Conservation (phyloP, 2,113 vertebrate species). For the Motacilla alba region DNA sequence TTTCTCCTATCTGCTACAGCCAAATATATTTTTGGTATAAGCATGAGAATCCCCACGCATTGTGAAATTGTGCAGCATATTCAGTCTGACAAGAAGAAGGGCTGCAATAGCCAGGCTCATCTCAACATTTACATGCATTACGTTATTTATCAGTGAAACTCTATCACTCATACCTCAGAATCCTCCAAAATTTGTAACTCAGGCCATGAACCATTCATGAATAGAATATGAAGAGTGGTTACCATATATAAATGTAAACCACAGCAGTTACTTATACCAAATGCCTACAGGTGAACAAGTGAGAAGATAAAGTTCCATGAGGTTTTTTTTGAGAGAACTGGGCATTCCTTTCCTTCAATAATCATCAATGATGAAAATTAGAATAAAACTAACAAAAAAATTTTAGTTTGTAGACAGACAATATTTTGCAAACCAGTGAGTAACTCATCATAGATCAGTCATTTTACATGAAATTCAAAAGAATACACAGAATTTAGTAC, state of each 20-base stretch:
- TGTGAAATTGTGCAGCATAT: neutral
- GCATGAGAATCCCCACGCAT: fast-evolving
- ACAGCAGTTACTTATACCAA: neutral
- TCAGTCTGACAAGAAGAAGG: neutral
- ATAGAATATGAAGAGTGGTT: neutral
- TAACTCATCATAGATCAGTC: neutral
- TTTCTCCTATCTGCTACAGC: neutral
- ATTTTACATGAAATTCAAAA: neutral
- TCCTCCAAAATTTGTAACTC: neutral
- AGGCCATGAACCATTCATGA: neutral
- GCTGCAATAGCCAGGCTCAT: neutral
- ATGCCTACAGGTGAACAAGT: neutral
- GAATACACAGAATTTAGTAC: neutral
- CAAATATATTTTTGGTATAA: neutral
- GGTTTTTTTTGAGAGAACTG: neutral
- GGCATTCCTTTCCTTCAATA: neutral
- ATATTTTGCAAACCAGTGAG: neutral
- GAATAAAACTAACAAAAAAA: neutral
- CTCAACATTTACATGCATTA: neutral
- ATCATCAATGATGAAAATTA: neutral
- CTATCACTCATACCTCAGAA: neutral
- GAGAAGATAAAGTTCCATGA: neutral
- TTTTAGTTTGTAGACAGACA: neutral
- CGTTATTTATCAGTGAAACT: neutral
- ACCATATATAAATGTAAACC: neutral